Percentiles rank a stretch among this genome's conserved stretches.
phyloP scores from a whole-genome alignment of 1,140 invertebrate species.

The Pseudachorutes palmiensis region DNA sequence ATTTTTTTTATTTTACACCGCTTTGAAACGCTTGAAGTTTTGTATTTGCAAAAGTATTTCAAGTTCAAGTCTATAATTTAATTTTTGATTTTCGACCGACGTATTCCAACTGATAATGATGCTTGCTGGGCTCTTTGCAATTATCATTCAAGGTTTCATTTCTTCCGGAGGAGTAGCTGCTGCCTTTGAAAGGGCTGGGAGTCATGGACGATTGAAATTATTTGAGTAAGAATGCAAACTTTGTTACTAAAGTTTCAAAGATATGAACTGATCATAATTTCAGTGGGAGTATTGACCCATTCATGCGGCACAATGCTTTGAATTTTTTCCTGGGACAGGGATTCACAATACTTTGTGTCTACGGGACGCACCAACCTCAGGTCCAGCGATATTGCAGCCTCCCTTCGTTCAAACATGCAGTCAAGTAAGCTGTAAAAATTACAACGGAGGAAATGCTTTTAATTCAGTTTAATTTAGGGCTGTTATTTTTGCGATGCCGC shows the following conservation, averaged over 20 bases:
- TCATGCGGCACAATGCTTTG: slow-evolving; percentile 48
- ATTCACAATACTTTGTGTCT: slow-evolving; percentile 49
- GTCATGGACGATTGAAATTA: slow-evolving; percentile 20
- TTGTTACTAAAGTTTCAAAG: neutral
- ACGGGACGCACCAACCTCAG: slow-evolving; percentile 49
- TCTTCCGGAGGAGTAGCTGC: slow-evolving; percentile 14
- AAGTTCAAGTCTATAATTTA: too few species aligned
- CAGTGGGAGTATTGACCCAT: slow-evolving; percentile 46
- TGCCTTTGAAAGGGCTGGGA: slow-evolving; percentile 15
- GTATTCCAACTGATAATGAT: slow-evolving; percentile 1
- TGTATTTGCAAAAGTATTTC: too few species aligned
- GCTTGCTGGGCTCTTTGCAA: neutral
- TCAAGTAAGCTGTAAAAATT: slow-evolving; percentile 14
- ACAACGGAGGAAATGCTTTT: neutral
- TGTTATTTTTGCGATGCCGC: slow-evolving; percentile 30
- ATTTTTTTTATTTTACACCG: too few species aligned
- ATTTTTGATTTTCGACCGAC: too few species aligned
- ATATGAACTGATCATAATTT: slow-evolving; percentile 10
- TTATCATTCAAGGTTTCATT: slow-evolving; percentile 19
- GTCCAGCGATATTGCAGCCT: slow-evolving; percentile 46
- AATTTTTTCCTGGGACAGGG: slow-evolving; percentile 45
- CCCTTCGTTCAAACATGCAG: slow-evolving; percentile 25
- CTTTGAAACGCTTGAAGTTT: too few species aligned
- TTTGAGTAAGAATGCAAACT: slow-evolving; percentile 25
- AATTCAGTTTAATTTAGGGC: slow-evolving; percentile 26